Evolutionary conservation across 2,113 vertebrate genomes (phyloP), one percentile per base, ranked within the genome.

Genomic region (Daubentonia madagascariensis): DNA sequence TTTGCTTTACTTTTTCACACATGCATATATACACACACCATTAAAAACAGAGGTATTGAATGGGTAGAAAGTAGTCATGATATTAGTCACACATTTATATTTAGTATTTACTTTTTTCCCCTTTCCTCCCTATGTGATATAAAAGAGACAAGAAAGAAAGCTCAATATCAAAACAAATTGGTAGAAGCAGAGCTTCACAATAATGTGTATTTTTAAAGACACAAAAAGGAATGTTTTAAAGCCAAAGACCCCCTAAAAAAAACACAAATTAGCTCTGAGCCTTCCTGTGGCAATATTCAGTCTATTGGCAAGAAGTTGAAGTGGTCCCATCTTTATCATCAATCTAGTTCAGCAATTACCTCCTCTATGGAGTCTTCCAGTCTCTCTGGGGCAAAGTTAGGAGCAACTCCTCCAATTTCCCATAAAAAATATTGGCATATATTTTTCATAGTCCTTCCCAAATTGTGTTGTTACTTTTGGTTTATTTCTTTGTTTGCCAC

Each of bases 1-100:
- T 92, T 94, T 92, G 45, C 40, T 79, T 79, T 91, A 80, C 23
- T 75, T 97, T 91, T 85, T 65, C 52, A 89, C 37, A 76, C 2
- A 28, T n/a, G 40, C 8, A 83, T 1, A 54, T 30, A 75, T 28
- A 95, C 6, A 48, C 16, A 86, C 23, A 37, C 25, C 45, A 89
- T 70, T 76, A 93, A 87, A 93, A 89, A 59, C 6, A 80, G n/a
- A 91, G 22, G 11, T 72, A 81, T 14, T 81, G 13, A 91, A 68
- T 88, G 25, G 8, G 11, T 85, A 6, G 40, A 89, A 96, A 75
- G 40, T 48, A 97, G n/a, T 83, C 48, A 54, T 59, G 37, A 75
- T 22, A 48, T 67, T 50, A 92, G 65, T 86, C 59, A 79, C 16
- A 40, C 3, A n/a, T 89, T 91, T 89, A 40, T 50, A 91, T 91